These are phyloP conservation scores for Graptemys geographica DNA, from an alignment of 2,797 vertebrate genomes.

Conservation along the genomic window DNA sequence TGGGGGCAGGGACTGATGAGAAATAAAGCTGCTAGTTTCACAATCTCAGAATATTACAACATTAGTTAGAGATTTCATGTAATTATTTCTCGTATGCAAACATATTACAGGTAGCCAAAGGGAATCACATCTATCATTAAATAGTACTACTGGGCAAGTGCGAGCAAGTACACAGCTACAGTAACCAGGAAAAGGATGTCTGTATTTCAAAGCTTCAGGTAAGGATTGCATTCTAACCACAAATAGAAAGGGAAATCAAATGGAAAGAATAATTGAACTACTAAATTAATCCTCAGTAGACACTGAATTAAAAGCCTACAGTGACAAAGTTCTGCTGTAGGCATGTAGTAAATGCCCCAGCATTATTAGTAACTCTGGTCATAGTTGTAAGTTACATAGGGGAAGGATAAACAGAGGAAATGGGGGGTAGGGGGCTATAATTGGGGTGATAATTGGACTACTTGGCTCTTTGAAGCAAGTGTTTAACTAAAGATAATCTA, in stretches of 20 bases:
- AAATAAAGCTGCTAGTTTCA: neutral
- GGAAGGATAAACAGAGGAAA: neutral
- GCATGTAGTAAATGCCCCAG: neutral
- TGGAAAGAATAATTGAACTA: neutral
- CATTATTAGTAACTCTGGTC: neutral
- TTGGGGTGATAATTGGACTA: neutral
- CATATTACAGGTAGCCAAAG: neutral
- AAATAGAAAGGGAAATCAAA: conserved; percentile 35
- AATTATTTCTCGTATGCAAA: neutral
- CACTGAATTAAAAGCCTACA: neutral
- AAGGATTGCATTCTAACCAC: neutral
- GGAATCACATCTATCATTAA: neutral
- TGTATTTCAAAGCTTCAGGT: neutral
- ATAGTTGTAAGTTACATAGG: neutral
- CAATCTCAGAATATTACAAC: neutral
- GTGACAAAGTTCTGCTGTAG: fast-evolving
- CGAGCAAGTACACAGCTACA: neutral
- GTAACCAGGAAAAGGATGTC: neutral
- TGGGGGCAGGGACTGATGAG: too few relatives aligned
- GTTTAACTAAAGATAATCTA: neutral
- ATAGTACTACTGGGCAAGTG: neutral
- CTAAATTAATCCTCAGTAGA: neutral
- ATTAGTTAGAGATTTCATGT: neutral
- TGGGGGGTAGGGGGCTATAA: neutral
- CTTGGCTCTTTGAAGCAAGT: neutral